phyloP scores from a whole-genome alignment of 2,113 vertebrate species.

The Montifringilla adamsi region DNA sequence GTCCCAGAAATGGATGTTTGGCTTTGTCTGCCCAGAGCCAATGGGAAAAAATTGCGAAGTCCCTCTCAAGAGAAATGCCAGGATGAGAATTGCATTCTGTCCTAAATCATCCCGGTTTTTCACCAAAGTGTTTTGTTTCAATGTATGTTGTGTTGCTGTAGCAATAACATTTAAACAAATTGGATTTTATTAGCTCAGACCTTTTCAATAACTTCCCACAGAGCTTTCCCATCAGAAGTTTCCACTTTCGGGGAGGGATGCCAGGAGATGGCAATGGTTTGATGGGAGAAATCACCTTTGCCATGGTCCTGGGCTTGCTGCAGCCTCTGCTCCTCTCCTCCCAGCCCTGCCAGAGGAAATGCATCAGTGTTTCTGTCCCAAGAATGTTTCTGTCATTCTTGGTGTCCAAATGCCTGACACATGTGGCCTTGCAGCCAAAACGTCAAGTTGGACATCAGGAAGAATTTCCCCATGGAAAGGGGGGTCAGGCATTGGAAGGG shows the following conservation, averaged over 20 bases:
- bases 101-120: not conserved
- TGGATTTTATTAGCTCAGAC: not conserved
- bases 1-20: not conserved
- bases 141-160: not conserved
- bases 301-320: not conserved
- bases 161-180: constrained; percentile 9
- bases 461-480: not conserved
- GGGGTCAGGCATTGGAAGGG: not conserved
- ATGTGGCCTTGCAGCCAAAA: not conserved
- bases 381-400: not conserved
- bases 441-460: not conserved
- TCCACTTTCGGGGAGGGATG: not conserved
- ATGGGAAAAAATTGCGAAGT: not conserved
- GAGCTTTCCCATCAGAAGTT: not conserved
- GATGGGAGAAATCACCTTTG: not conserved
- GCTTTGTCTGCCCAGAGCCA: not conserved
- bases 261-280: not conserved
- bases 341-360: not conserved
- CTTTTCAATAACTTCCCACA: not conserved
- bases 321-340: not conserved
- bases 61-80: not conserved
- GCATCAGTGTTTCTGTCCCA: rapidly evolving
- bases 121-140: not conserved
- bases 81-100: not conserved
- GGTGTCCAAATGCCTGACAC: not conserved